Evolutionary conservation across 1,140 invertebrate genomes (phyloP), one percentile per base, ranked within the genome.

Genomic region (Pantala flavescens): DNA sequence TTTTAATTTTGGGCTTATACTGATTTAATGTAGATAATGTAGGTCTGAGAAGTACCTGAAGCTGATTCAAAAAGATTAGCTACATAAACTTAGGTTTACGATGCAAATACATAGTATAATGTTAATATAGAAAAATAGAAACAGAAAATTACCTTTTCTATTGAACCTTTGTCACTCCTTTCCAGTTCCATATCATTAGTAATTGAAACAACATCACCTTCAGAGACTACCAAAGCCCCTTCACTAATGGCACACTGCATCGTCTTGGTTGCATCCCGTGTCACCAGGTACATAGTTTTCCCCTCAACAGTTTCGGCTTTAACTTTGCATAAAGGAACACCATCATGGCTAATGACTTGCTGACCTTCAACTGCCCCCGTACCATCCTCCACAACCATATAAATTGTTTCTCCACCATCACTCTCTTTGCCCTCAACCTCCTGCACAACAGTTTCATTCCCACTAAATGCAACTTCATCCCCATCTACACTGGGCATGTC

Each of bases 201-300:
- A 63, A 63, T 63, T 16, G 49, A 21, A 16, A 63, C 49, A 1
- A 63, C 49, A 63, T 63, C 49, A 19, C 49, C 49, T 63, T 63
- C 49, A 19, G 49, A 63, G 12, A 63, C 49, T 12, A 63, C 49
- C 49, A 63, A 63, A 7, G 49, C 49, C n/a, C n/a, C 49, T 63
- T 63, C 49, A 21, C 49, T 63, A 63, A 63, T 63, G 49, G 49
- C 49, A 63, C 49, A 63, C n/a, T 63, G 49, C 49, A 63, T 63
- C 16, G 49, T 63, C n/a, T 63, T 63, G 16, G 49, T 63, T 7
- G 49, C 49, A 14, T 14, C 49, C 49, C 49, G 14, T 63, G 49
- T 63, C 49, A 63, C 49, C 49, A 63, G 49, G 49, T 63, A 63
- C 49, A 63, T 63, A 19, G 49, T 63, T 63, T 63, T 63, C n/a